Percentiles rank a stretch among this genome's conserved stretches.
Conservation (phyloP, 2,113 vertebrate genomes). For the Xenopus borealis region DNA sequence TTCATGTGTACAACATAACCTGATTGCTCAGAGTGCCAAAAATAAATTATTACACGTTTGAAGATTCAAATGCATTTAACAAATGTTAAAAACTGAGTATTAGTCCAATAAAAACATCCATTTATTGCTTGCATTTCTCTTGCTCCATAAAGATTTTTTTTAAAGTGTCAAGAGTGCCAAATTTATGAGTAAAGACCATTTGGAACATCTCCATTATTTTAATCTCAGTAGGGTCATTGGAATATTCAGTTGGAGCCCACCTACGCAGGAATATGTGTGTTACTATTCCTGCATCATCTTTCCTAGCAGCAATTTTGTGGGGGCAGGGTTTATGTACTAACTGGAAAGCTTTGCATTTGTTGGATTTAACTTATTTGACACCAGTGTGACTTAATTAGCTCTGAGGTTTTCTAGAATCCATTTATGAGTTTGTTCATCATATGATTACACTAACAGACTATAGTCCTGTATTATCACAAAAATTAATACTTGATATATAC, state of each 20-base stretch:
- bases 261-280: slow-evolving; percentile 15
- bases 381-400: no score
- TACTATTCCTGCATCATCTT: not conserved
- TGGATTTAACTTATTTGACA: no score
- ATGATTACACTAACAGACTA: no score
- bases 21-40: slow-evolving; percentile 32
- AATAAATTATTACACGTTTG: slow-evolving; percentile 41
- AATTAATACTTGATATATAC: no score
- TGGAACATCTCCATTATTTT: slow-evolving; percentile 31
- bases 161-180: slow-evolving; percentile 10
- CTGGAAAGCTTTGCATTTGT: not conserved
- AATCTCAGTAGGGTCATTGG: slow-evolving; percentile 21
- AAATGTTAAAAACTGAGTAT: slow-evolving; percentile 36
- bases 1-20: slow-evolving; percentile 22
- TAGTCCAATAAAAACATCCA: slow-evolving; percentile 42
- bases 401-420: not conserved
- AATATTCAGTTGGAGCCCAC: slow-evolving; percentile 27
- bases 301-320: not conserved
- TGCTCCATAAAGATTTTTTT: slow-evolving; percentile 20
- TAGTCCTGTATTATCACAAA: no score
- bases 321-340: not conserved
- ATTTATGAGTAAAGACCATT: slow-evolving; percentile 32
- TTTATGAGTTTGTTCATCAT: not conserved
- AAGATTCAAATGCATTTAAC: slow-evolving; percentile 41
- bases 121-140: slow-evolving; percentile 14